Evolutionary conservation across 2,797 vertebrate species (phyloP), one percentile per base, ranked within the genome.

Genomic region (Tamandua tetradactyla): DNA sequence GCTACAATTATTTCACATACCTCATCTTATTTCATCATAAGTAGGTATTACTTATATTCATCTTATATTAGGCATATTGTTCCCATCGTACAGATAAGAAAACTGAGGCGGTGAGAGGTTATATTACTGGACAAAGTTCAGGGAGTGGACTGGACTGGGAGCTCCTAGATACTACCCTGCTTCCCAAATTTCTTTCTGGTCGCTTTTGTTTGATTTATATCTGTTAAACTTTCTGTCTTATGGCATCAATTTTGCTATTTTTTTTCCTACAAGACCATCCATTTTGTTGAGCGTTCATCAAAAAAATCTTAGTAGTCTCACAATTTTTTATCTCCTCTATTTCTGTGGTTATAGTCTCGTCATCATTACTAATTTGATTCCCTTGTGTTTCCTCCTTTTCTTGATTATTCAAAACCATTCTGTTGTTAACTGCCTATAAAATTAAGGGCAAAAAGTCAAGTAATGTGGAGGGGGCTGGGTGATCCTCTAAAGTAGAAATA

Each of bases 191-290:
- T 35, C 7, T 52, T 83, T 89, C 30, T 74, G 66, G 30, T 69
- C 74, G 20, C 62, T 72, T 90, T 35, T 40, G 8, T 88, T 87
- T 44, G n/a, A 13, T 66, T 72, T 93, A 76, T 12, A n/a, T 88
- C 61, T 71, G 11, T 49, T 94, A 44, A 20, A 20, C 72, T 59
- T 91, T 78, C 42, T 82, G 8, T 49, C 61, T 88, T 71, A 11
- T 44, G 66, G 25, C 84, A 84, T 95, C 40, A 42, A 18, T 89
- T 76, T 92, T 84, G 20, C 32, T 86, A 59, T 80, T 79, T 72
- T 59, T 91, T 47, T 92, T 94, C 80, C 27, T 55, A 85, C 40
- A 17, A 88, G 88, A 91, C 40, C 0, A 35, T 66, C 57, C 7
- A 52, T 47, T 86, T 81, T 81, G 52, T 37, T 66, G 90, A 62